Conservation (phyloP, 37 sponge, comb jelly and placozoan genomes). For the Spongia lamella region DNA sequence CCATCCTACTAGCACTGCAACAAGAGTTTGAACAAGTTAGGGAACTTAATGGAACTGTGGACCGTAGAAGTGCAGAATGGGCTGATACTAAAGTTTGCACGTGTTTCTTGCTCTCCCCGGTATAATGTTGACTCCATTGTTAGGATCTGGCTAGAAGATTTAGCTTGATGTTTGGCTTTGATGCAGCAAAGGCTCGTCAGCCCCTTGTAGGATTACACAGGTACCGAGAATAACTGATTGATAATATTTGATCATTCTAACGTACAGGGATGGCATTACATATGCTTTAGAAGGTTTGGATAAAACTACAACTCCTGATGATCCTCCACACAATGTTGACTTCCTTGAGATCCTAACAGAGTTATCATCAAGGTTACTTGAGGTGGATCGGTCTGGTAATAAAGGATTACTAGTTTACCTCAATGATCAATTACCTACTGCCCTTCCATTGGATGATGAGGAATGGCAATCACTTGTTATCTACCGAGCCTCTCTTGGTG, state of each 20-base stretch:
- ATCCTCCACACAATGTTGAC: constrained; percentile 59
- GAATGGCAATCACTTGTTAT: constrained; percentile 1
- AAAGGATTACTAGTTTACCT: constrained; percentile 63
- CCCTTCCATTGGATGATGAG: background rate
- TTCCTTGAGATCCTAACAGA: constrained; percentile 86
- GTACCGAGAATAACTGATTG: background rate
- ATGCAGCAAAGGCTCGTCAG: constrained; percentile 60
- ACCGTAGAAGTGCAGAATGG: constrained; percentile 47
- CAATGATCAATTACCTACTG: background rate
- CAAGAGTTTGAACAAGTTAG: constrained; percentile 18
- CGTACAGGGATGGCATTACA: constrained; percentile 61
- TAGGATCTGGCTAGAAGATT: constrained; percentile 80
- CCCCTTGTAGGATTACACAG: constrained; percentile 81
- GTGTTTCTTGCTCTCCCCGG: background rate
- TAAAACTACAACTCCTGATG: background rate
- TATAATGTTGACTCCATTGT: background rate
- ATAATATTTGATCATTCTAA: too few relatives aligned
- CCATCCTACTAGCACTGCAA: constrained; percentile 31
- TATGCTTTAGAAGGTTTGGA: constrained; percentile 45
- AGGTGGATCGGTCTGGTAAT: constrained; percentile 77
- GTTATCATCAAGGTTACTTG: constrained; percentile 83
- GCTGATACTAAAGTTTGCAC: constrained; percentile 40
- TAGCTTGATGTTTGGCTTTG: constrained; percentile 70
- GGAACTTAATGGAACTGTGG: constrained; percentile 35
- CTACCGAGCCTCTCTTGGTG: background rate